A percentile compares a stretch with the other conserved stretches of the same genome.
Evolutionary conservation across 2,888 invertebrate genomes (phyloP).

Genomic region (Sycophila texana): DNA sequence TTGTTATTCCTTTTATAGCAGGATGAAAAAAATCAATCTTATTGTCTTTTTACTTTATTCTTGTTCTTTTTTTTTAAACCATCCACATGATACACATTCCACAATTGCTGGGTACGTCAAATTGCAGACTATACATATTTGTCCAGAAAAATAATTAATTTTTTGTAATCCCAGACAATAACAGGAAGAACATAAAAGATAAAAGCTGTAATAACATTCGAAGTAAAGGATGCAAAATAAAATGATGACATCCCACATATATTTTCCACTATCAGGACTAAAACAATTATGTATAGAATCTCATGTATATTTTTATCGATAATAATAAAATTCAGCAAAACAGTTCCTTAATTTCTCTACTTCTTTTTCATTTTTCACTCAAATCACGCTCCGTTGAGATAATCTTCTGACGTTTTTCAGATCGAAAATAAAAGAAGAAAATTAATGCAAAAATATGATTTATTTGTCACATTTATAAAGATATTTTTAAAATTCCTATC

Average conservation of each 20-base stretch:
- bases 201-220: conserved; percentile 5
- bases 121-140: too few relatives aligned
- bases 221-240: conserved; percentile 1
- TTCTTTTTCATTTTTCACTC: background rate
- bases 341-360: conserved; percentile 10
- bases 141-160: too few relatives aligned
- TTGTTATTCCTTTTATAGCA: conserved; percentile 27
- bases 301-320: conserved; percentile 56
- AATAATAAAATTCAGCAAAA: conserved; percentile 50
- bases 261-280: conserved; percentile 58
- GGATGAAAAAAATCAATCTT: conserved; percentile 14
- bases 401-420: background rate
- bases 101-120: background rate
- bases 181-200: conserved; percentile 3
- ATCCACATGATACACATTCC: conserved; percentile 8
- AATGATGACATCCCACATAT: conserved; percentile 35
- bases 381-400: too few relatives aligned
- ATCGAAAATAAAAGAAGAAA: background rate
- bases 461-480: conserved; percentile 10
- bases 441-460: conserved; percentile 30
- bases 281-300: conserved; percentile 54
- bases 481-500: background rate
- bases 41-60: background rate
- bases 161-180: conserved; percentile 45
- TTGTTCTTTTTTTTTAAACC: conserved; percentile 1